phyloP scores from a whole-genome alignment of 2,888 invertebrate genomes.

The Oxytorus armatus region DNA sequence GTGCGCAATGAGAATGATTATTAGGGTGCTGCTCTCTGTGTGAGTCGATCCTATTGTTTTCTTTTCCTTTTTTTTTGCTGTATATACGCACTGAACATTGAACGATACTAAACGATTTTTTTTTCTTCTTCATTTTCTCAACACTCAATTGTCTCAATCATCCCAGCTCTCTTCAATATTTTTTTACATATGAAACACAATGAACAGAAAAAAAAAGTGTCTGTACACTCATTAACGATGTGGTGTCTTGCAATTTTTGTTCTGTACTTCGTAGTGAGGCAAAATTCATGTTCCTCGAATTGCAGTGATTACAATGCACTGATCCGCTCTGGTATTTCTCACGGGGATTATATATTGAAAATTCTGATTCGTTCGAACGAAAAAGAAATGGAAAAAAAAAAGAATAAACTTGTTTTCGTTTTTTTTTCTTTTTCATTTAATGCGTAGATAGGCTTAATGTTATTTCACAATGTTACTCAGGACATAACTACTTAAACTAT shows the following conservation, averaged over 20 bases:
- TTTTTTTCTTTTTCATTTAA: slow-evolving; percentile 30
- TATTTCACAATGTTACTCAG: slow-evolving; percentile 62
- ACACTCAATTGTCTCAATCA: slow-evolving; percentile 38
- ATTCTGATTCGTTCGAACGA: slow-evolving; percentile 19
- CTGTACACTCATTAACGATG: slow-evolving; percentile 57
- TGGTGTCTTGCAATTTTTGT: slow-evolving; percentile 31
- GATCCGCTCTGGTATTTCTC: slow-evolving; percentile 36
- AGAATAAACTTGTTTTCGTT: slow-evolving; percentile 16
- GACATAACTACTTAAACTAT: slow-evolving; percentile 61
- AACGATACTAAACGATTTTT: slow-evolving; percentile 25
- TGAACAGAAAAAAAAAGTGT: slow-evolving; percentile 38
- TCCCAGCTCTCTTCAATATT: slow-evolving; percentile 31
- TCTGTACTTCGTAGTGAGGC: neutral
- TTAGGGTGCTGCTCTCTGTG: slow-evolving; percentile 20
- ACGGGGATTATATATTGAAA: slow-evolving; percentile 26
- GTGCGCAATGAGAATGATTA: slow-evolving; percentile 32
- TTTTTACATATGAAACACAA: slow-evolving; percentile 51
- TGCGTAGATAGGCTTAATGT: slow-evolving; percentile 49
- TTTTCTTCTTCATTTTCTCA: slow-evolving; percentile 6
- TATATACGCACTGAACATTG: slow-evolving; percentile 25
- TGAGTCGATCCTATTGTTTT: slow-evolving; percentile 28
- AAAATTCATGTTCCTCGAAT: slow-evolving; percentile 29
- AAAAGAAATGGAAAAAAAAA: slow-evolving; percentile 14
- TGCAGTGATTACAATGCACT: slow-evolving; percentile 23
- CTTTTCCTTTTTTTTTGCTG: slow-evolving; percentile 10